phyloP scores from a whole-genome alignment of 2,113 vertebrate species.

The Lasiurus cinereus region DNA sequence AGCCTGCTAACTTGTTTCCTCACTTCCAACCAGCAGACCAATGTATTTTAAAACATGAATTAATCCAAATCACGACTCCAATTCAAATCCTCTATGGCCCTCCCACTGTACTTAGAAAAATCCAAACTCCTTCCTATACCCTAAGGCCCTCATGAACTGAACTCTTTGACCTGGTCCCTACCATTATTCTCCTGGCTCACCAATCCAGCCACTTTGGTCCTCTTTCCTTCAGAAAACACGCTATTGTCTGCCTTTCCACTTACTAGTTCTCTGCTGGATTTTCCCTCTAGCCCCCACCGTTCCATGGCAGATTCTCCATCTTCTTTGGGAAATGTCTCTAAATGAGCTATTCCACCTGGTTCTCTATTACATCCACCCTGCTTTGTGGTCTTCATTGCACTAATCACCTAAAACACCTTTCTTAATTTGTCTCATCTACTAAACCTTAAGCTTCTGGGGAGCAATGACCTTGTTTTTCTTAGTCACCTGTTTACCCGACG shows the following conservation, averaged over 20 bases:
- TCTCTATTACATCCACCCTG: not conserved
- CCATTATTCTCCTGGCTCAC: not conserved
- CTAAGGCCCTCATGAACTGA: not conserved
- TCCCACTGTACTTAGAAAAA: not conserved
- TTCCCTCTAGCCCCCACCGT: not conserved
- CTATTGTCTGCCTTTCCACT: not conserved
- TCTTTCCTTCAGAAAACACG: not conserved
- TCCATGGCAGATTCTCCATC: not conserved
- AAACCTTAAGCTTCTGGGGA: not conserved
- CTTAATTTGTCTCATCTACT: not conserved
- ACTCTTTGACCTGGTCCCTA: fast-evolving
- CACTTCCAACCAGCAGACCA: not conserved
- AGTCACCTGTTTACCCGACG: not conserved
- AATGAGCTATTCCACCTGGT: not conserved
- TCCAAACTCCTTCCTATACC: not conserved
- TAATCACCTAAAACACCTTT: not conserved
- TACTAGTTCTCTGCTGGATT: not conserved
- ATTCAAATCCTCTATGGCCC: not conserved
- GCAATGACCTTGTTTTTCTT: not conserved
- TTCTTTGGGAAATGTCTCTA: not conserved
- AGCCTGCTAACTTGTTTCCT: not conserved
- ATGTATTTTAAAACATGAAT: not conserved
- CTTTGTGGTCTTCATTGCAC: not conserved
- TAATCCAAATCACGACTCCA: not conserved
- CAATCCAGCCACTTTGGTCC: not conserved